Conservation (phyloP, 37 sponge, comb jelly and placozoan species). For the Beroe ovata region DNA sequence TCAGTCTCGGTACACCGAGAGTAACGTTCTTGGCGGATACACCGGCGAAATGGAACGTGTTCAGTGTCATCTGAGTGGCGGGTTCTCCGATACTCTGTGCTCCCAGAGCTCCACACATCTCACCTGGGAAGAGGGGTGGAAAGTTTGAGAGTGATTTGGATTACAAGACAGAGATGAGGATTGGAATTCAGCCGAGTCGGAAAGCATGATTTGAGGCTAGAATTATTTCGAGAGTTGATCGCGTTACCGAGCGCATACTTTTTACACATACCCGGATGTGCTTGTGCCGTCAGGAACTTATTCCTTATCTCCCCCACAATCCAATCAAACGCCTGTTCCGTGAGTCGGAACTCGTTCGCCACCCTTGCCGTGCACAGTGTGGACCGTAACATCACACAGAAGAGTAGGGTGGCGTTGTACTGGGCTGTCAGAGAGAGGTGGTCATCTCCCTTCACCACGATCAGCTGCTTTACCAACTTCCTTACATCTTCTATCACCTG, state of each 20-base stretch:
- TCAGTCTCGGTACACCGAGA: slow-evolving; percentile 96
- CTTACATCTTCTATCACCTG: slow-evolving; percentile 74
- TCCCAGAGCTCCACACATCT: slow-evolving; percentile 96
- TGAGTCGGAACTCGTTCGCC: slow-evolving; percentile 86
- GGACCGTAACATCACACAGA: slow-evolving; percentile 86
- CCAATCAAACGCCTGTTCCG: slow-evolving; percentile 94
- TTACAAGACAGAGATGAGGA: too few relatives aligned
- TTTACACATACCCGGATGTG: slow-evolving; percentile 33
- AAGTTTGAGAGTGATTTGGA: too few relatives aligned
- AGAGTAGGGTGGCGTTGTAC: slow-evolving; percentile 92
- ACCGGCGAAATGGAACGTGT: slow-evolving; percentile 99
- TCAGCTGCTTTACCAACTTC: slow-evolving; percentile 80
- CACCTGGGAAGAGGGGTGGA: too few relatives aligned
- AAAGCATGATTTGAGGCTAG: too few relatives aligned
- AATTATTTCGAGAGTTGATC: too few relatives aligned
- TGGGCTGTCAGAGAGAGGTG: slow-evolving; percentile 84
- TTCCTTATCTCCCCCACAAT: slow-evolving; percentile 93
- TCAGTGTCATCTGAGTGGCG: slow-evolving; percentile 99
- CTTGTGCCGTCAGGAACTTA: slow-evolving; percentile 92
- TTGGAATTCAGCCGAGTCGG: too few relatives aligned
- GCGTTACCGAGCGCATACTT: too few relatives aligned
- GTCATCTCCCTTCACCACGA: slow-evolving; percentile 92
- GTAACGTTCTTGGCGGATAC: slow-evolving; percentile 99
- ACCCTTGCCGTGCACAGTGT: slow-evolving; percentile 80
- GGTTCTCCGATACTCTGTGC: slow-evolving; percentile 98